These are phyloP conservation scores for Staurois parvus DNA, from an alignment of 2,797 vertebrate genomes.

Conservation along the genomic window DNA sequence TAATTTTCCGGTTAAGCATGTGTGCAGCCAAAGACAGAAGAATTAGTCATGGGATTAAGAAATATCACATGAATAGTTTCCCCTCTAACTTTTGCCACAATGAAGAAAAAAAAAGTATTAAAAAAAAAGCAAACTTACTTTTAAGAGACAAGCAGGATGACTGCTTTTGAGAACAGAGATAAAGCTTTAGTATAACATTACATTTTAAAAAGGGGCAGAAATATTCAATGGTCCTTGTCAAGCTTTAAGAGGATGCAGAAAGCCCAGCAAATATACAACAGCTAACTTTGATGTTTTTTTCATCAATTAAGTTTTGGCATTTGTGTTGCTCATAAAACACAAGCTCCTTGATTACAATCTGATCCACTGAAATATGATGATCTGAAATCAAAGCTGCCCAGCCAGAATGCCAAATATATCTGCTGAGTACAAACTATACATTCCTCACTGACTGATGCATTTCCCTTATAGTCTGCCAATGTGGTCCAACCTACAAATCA, in stretches of 20 bases:
- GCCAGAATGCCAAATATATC: neutral
- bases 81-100: neutral
- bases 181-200: neutral
- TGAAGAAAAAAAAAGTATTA: neutral
- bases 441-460: too few relatives aligned
- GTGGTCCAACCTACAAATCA: neutral
- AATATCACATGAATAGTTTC: neutral
- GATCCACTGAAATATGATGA: too few relatives aligned
- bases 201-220: neutral
- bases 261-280: neutral
- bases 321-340: too few relatives aligned
- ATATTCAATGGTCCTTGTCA: neutral
- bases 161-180: neutral
- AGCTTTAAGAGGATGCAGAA: neutral
- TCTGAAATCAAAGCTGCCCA: neutral
- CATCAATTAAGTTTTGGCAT: too few relatives aligned
- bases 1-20: neutral
- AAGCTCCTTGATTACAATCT: too few relatives aligned
- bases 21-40: slow-evolving; percentile 11
- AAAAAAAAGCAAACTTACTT: too few relatives aligned
- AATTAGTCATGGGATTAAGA: neutral
- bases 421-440: too few relatives aligned
- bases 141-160: too few relatives aligned
- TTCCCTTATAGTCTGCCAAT: neutral
- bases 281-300: too few relatives aligned